A percentile compares a stretch with the other conserved stretches of the same genome.
phyloP scores from a whole-genome alignment of 2,888 invertebrate genomes.

The Cenopis cana region DNA sequence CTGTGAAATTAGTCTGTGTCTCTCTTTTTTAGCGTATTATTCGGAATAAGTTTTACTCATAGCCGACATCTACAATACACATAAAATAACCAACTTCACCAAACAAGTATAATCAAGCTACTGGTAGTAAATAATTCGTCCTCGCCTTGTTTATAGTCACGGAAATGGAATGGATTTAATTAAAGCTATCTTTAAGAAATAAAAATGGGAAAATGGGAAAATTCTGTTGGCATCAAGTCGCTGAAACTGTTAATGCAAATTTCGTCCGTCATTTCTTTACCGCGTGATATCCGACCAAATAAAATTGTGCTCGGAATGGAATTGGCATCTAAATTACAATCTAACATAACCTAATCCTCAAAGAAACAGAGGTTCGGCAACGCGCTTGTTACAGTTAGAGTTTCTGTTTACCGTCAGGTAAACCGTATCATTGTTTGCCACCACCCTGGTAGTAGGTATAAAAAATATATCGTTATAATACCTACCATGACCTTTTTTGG shows the following conservation, averaged over 20 bases:
- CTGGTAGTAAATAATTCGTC: slow-evolving; percentile 24
- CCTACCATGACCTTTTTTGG: too few species aligned
- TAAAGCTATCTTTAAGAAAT: slow-evolving; percentile 34
- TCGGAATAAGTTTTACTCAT: not conserved
- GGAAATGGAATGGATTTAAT: slow-evolving; percentile 41
- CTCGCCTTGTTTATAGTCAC: slow-evolving; percentile 23
- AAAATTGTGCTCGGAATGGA: slow-evolving; percentile 8
- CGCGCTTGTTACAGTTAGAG: too few species aligned
- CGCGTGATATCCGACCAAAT: slow-evolving; percentile 21
- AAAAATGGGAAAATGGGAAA: slow-evolving; percentile 24
- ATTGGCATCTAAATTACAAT: not conserved
- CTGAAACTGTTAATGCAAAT: slow-evolving; percentile 38
- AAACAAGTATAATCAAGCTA: not conserved
- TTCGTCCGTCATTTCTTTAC: slow-evolving; percentile 17
- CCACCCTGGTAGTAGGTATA: too few species aligned
- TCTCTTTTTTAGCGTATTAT: not conserved
- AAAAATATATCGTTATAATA: too few species aligned
- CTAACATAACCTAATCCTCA: not conserved
- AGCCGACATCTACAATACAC: not conserved
- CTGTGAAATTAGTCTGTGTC: not conserved
- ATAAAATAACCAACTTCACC: not conserved
- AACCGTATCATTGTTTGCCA: too few species aligned
- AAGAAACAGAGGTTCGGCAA: too few species aligned
- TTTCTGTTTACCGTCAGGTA: too few species aligned
- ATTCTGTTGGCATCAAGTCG: slow-evolving; percentile 29